A percentile compares a stretch with the other conserved stretches of the same genome.
Conservation (phyloP, 2,113 vertebrate species). For the Henicopernis longicauda region DNA sequence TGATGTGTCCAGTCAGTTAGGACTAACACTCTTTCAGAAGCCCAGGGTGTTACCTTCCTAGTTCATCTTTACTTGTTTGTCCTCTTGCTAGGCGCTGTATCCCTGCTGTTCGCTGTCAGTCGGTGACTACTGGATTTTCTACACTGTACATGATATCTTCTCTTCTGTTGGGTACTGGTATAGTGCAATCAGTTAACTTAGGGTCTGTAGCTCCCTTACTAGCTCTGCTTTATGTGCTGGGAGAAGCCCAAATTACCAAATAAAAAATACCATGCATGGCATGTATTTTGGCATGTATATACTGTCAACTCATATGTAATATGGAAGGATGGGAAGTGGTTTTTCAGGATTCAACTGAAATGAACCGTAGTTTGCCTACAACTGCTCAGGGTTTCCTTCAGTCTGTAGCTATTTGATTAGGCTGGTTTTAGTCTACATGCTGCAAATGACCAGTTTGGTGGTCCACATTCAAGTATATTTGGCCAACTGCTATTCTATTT, state of each 20-base stretch:
- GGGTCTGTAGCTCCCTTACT: neutral
- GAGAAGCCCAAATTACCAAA: neutral
- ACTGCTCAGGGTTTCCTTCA: neutral
- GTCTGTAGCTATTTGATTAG: neutral
- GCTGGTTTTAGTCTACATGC: neutral
- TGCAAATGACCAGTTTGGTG: neutral
- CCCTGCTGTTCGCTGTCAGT: neutral
- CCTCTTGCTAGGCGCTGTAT: neutral
- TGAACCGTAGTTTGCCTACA: neutral
- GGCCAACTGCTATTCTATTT: neutral
- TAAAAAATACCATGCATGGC: neutral
- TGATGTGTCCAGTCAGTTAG: neutral
- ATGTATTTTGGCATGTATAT: neutral
- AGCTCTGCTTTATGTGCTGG: neutral
- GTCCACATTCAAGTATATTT: neutral
- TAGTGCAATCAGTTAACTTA: neutral
- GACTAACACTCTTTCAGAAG: neutral
- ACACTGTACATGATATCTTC: neutral
- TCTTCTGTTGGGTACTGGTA: neutral
- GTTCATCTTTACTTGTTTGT: neutral
- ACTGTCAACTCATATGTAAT: neutral
- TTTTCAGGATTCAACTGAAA: neutral
- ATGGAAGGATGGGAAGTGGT: neutral
- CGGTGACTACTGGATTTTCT: neutral
- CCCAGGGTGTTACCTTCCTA: neutral